phyloP scores from a whole-genome alignment of 1,140 invertebrate species.

The Drosophila kurseongensis region DNA sequence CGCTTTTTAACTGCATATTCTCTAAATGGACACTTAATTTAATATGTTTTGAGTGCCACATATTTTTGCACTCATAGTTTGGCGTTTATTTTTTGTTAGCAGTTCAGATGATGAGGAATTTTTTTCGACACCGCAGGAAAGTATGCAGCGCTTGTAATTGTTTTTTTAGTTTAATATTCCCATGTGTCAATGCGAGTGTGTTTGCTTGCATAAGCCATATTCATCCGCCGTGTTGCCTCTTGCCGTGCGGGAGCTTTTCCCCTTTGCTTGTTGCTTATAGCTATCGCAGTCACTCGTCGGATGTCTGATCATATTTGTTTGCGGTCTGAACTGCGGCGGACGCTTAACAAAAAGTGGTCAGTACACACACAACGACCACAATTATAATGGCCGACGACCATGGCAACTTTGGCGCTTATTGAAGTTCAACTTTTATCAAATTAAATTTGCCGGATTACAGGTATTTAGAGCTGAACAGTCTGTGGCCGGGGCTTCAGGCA shows the following conservation, averaged over 20 bases:
- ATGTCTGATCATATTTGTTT: constrained; percentile 82
- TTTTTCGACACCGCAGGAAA: constrained; percentile 55
- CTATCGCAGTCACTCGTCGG: constrained; percentile 59
- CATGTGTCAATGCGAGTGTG: constrained; percentile 32
- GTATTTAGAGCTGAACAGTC: constrained; percentile 76
- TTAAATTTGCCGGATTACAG: constrained; percentile 81
- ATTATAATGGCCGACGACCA: constrained; percentile 64
- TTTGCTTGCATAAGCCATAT: constrained; percentile 56
- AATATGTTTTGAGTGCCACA: constrained; percentile 9
- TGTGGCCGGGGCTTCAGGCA: constrained; percentile 57
- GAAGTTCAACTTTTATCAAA: constrained; percentile 81
- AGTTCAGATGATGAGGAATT: constrained; percentile 12
- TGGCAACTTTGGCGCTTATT: constrained; percentile 66
- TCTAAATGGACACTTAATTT: constrained; percentile 7
- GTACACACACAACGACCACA: constrained; percentile 42
- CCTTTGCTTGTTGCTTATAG: constrained; percentile 46
- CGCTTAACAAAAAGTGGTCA: constrained; percentile 64
- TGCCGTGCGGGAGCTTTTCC: neutral
- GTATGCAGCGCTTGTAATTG: constrained; percentile 46
- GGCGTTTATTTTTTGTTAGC: constrained; percentile 9
- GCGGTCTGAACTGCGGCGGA: constrained; percentile 64
- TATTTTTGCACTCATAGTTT: constrained; percentile 15
- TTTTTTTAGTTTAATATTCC: constrained; percentile 41
- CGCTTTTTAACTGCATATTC: constrained; percentile 7
- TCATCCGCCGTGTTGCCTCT: constrained; percentile 66